Base-by-base conservation (phyloP, 2,113 vertebrate species). In the Thalassoma bifasciatum region DNA sequence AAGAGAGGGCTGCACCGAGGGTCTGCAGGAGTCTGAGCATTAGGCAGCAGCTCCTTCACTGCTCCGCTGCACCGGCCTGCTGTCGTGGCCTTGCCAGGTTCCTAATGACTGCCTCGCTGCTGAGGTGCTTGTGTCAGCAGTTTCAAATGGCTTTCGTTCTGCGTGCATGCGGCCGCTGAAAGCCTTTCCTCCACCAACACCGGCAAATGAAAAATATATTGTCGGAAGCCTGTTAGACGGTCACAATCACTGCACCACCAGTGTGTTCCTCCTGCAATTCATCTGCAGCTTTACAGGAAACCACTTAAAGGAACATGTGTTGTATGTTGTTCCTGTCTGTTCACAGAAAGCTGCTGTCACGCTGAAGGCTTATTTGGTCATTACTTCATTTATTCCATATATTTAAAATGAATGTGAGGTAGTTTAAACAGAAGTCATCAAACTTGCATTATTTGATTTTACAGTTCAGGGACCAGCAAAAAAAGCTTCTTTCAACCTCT, bases 91-190 rank as follows among this genome's bases (percentile, higher is more conserved):
- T 75, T 85, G 91, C 88, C 90, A 89, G 84, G 59, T 81, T 76
- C n/a, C 4, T 91, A 91, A 92, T 91, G 89, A 89, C 79, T 88
- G 81, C 86, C 78, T 76, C 54, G 30, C 84, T 69, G 77, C 82
- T 30, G 79, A 81, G 80, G 68, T 66, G 88, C 90, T 84, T 91
- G 88, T 90, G 88, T 92, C 92, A 92, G 91, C 91, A 86, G 0
- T 90, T 91, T 90, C 62, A 83, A 89, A 89, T 81, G 82, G 68
- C 83, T 72, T 82, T 87, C 83, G 49, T 79, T 85, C 87, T 75
- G 63, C 36, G 47, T 53, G 66, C 67, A 17, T 59, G 73, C 54
- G 11, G 60, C 72, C 30, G 17, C 82, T 71, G 47, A 40, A 51
- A 77, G 73, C 75, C 57, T 37, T n/a, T 53, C 51, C 72, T 38